phyloP scores from a whole-genome alignment of 2,113 vertebrate species.

The Myotis davidii region DNA sequence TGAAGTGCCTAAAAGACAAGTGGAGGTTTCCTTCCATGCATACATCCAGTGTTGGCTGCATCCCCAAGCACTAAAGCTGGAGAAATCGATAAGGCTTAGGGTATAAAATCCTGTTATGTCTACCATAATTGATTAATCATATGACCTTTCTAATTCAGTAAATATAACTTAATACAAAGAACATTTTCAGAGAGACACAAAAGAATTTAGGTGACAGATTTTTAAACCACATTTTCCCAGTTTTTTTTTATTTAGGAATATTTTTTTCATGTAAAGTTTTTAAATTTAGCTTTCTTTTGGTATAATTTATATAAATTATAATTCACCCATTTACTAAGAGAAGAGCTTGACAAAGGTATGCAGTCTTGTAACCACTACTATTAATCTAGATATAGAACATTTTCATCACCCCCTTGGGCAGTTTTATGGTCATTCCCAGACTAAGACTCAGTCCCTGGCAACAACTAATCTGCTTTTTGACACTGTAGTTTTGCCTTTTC shows the following conservation, averaged over 20 bases:
- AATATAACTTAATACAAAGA: neutral
- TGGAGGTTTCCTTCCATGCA: neutral
- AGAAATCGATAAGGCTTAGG: neutral
- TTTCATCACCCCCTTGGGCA: neutral
- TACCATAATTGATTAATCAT: neutral
- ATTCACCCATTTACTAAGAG: neutral
- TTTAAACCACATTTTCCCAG: neutral
- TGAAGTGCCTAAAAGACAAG: neutral
- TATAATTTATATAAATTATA: neutral
- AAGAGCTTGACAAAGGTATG: neutral
- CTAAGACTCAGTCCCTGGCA: neutral
- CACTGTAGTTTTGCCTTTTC: neutral
- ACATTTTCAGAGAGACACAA: neutral
- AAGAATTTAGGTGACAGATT: neutral
- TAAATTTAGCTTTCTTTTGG: neutral
- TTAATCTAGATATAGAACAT: neutral
- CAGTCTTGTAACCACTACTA: neutral
- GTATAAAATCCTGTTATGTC: neutral
- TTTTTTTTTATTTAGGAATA: neutral
- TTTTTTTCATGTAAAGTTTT: constrained; percentile 11
- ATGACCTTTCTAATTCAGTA: neutral
- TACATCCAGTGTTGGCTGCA: neutral
- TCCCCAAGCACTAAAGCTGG: neutral
- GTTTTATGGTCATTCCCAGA: neutral
- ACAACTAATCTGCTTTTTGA: neutral